These are phyloP conservation scores for Sphaeramia orbicularis DNA, from an alignment of 2,797 vertebrate genomes.

Conservation along the genomic window DNA sequence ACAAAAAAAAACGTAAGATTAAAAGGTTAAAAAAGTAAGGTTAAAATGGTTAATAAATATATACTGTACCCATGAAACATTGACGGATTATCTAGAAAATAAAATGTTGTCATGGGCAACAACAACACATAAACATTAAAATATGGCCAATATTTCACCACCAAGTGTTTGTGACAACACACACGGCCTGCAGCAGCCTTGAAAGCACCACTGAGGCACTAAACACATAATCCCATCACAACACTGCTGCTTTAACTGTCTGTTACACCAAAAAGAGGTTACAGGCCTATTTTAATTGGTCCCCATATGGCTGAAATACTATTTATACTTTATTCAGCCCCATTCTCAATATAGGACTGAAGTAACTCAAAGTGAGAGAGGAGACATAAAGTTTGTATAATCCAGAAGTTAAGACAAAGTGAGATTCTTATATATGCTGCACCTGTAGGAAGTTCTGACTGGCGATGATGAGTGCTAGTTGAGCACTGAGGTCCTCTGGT, in stretches of 20 bases:
- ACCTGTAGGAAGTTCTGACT: slow-evolving; percentile 98
- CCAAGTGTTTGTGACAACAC: no score
- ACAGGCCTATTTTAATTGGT: slow-evolving; percentile 54
- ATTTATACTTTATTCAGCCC: slow-evolving; percentile 70
- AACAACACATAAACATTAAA: no score
- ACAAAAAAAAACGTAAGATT: no score
- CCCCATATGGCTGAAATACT: slow-evolving; percentile 50
- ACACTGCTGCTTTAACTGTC: slow-evolving; percentile 31
- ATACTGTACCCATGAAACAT: no score
- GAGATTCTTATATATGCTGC: background rate
- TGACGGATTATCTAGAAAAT: background rate
- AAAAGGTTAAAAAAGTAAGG: no score
- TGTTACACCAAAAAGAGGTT: slow-evolving; percentile 61
- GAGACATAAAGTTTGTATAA: slow-evolving; percentile 40
- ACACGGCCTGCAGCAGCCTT: no score
- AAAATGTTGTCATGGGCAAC: background rate
- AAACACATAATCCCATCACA: slow-evolving; percentile 28
- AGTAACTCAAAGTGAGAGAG: slow-evolving; percentile 20
- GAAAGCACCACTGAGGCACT: no score
- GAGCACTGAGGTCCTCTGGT: slow-evolving; percentile 94
- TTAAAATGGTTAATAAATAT: no score
- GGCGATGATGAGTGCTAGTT: slow-evolving; percentile 95
- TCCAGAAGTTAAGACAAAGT: slow-evolving; percentile 4
- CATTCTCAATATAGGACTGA: slow-evolving; percentile 50
- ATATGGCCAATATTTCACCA: no score